These are phyloP conservation scores for Alligator mississippiensis DNA, from an alignment of 2,113 vertebrate species.

Conservation along the genomic window DNA sequence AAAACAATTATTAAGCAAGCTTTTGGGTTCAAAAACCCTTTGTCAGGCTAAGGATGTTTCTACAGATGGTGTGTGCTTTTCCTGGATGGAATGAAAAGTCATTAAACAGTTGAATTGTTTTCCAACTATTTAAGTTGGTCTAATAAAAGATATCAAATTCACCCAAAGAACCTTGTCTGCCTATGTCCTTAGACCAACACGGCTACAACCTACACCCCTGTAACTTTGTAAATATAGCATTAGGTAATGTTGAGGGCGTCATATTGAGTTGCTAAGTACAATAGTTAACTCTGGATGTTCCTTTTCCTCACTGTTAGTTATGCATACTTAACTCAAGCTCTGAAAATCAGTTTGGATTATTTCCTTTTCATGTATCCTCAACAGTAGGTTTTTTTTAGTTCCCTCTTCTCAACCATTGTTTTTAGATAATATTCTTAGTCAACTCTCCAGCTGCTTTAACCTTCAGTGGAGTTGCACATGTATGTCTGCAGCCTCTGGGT, in stretches of 20 bases:
- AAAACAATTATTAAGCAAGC: no score
- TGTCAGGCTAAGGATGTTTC: no score
- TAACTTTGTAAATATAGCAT: neutral
- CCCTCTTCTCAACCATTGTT: neutral
- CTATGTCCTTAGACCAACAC: neutral
- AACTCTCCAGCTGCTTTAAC: neutral
- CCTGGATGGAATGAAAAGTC: no score
- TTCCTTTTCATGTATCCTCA: neutral
- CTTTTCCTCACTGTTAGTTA: neutral
- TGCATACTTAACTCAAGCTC: neutral
- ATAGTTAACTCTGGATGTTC: neutral
- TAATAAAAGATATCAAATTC: no score
- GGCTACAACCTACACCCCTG: neutral
- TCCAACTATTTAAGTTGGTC: no score
- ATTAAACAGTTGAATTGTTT: no score
- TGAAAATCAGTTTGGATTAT: neutral
- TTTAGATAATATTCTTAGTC: neutral
- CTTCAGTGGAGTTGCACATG: rapidly evolving
- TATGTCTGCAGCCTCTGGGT: neutral
- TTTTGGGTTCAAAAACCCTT: no score
- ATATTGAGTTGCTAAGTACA: neutral
- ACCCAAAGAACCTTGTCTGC: neutral
- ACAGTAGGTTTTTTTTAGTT: neutral
- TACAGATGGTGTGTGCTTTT: no score
- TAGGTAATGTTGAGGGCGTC: neutral